Evolutionary conservation across 2,888 invertebrate genomes (phyloP), one percentile per base, ranked within the genome.

Genomic region (Hoplodrina blanda): DNA sequence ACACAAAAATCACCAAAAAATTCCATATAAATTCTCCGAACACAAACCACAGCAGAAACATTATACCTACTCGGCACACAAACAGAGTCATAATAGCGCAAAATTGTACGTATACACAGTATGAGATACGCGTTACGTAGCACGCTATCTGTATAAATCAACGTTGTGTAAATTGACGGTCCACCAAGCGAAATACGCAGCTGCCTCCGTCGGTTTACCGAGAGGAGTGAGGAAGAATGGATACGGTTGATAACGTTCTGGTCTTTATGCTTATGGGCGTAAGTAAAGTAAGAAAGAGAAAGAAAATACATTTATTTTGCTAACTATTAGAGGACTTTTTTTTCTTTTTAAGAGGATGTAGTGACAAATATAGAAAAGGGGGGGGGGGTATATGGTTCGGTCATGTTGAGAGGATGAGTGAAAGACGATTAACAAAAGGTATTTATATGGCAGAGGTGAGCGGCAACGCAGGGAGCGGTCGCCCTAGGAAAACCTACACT

Each of bases 101-200:
- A 78, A 85, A 83, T 86, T 75, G 65, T 82, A 78, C 76, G 55
- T 69, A 73, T 67, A 81, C 46, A 82, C 71, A 56, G 73, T 79
- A 81, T 82, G 83, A 82, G 80, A 80, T 84, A 82, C 85, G 84
- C 85, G 86, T 87, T 61, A 84, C 76, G 80, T 83, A 78, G 80
- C 82, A 82, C 84, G 87, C 85, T 87, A 84, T 85, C 84, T 87
- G 82, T 87, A 87, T 85, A 87, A 89, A 87, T 89, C 88, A 87
- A 82, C 85, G 81, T 79, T 84, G 84, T 88, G 89, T 88, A 87
- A 89, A 89, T 86, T 89, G 90, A 89, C 88, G 89, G 88, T 87
- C 88, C 88, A 85, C 90, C 85, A 85, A 85, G 82, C 88, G 84
- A 85, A 89, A 87, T 85, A 87, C 89, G 87, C 89, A 89, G 88